These are phyloP conservation scores for Stenichneumon culpator DNA, from an alignment of 2,888 invertebrate genomes.

Conservation along the genomic window DNA sequence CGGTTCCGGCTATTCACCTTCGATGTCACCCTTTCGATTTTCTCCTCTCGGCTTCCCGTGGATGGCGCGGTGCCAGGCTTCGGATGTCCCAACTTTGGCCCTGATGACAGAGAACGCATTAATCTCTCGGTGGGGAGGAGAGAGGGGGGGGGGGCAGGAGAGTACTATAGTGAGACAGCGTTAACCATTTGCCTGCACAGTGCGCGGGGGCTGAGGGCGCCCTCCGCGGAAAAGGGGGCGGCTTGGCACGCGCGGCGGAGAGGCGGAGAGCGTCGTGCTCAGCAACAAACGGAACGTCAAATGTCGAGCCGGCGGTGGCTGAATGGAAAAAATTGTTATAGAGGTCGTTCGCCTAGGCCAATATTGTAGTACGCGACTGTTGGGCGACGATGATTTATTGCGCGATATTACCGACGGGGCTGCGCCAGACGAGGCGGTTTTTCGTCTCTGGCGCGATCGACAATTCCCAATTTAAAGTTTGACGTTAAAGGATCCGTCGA, in stretches of 20 bases:
- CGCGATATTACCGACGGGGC: slow-evolving; percentile 76
- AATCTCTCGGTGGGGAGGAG: slow-evolving; percentile 18
- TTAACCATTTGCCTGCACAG: background rate
- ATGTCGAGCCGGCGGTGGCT: slow-evolving; percentile 68
- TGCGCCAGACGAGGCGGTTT: too few species aligned
- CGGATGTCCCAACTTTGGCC: slow-evolving; percentile 28
- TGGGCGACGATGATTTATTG: slow-evolving; percentile 81
- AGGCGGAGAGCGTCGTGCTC: background rate
- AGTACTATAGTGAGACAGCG: background rate
- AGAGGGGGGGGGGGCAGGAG: background rate
- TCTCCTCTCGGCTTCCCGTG: background rate
- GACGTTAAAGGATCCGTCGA: slow-evolving; percentile 77
- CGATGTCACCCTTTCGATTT: slow-evolving; percentile 13
- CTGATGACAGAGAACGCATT: slow-evolving; percentile 50
- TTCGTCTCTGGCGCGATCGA: slow-evolving; percentile 57
- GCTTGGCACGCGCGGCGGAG: slow-evolving; percentile 22
- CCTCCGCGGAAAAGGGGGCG: slow-evolving; percentile 3
- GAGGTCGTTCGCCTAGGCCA: slow-evolving; percentile 78
- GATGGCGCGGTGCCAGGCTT: slow-evolving; percentile 32
- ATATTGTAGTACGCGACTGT: slow-evolving; percentile 77
- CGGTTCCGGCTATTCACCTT: background rate
- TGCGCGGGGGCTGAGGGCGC: background rate
- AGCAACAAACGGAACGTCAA: slow-evolving; percentile 74
- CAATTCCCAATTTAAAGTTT: slow-evolving; percentile 80
- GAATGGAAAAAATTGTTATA: slow-evolving; percentile 78